Evolutionary conservation across 2,888 invertebrate species (phyloP).

Genomic region (Molanna angustata): DNA sequence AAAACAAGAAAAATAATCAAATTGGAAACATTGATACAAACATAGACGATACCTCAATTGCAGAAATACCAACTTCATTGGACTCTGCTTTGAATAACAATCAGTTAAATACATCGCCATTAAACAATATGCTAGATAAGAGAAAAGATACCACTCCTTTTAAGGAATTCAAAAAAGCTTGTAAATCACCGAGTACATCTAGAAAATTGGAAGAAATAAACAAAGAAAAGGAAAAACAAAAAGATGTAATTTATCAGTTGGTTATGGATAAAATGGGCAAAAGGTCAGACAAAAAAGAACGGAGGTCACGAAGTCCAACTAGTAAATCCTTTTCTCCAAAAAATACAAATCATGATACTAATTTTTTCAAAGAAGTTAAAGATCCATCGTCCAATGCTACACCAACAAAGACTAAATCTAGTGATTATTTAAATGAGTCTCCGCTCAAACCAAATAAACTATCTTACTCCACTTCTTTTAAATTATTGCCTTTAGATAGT

Average conservation of each 20-base stretch:
- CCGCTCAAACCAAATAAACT: not conserved
- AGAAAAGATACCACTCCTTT: not conserved
- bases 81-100: slow-evolving; percentile 8
- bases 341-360: not conserved
- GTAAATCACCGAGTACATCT: slow-evolving; percentile 53
- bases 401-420: not conserved
- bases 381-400: not conserved
- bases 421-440: too few species aligned
- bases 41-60: too few species aligned
- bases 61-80: not conserved
- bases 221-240: slow-evolving; percentile 78
- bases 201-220: slow-evolving; percentile 73
- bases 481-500: slow-evolving; percentile 18
- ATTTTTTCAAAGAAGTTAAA: not conserved
- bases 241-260: slow-evolving; percentile 77
- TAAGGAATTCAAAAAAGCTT: slow-evolving; percentile 37
- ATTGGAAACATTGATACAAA: not conserved
- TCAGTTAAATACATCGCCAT: not conserved
- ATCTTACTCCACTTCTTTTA: slow-evolving; percentile 15
- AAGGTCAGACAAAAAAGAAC: slow-evolving; percentile 60
- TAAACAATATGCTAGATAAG: too few species aligned
- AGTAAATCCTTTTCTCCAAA: not conserved
- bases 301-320: slow-evolving; percentile 52
- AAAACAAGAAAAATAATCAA: not conserved
- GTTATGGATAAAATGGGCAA: slow-evolving; percentile 76